phyloP scores from a whole-genome alignment of 2,113 vertebrate genomes.

The Gorsachius goisagi region DNA sequence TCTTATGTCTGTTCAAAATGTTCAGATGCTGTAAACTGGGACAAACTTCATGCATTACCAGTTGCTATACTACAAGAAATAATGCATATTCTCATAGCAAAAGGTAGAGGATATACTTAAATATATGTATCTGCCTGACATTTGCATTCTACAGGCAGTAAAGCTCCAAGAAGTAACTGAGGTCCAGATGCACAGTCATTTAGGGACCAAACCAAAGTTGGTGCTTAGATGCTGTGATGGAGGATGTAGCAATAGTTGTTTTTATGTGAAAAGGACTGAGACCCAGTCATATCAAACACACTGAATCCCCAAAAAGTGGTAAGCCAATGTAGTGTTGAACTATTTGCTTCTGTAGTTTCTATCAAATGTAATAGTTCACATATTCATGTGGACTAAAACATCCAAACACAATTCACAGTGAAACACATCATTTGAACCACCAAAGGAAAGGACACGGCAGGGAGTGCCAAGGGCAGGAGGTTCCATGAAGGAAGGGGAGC shows the following conservation, averaged over 20 bases:
- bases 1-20: background rate
- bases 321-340: background rate
- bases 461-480: background rate
- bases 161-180: background rate
- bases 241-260: background rate
- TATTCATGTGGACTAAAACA: background rate
- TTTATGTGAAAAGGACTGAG: background rate
- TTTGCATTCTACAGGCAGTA: background rate
- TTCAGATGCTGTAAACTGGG: background rate
- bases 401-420: background rate
- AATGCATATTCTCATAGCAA: background rate
- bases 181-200: background rate
- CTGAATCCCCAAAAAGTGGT: background rate
- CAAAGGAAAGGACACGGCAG: fast-evolving
- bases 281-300: background rate
- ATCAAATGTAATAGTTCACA: background rate
- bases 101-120: background rate
- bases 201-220: background rate
- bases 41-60: background rate
- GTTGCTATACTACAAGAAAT: background rate
- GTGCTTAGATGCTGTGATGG: background rate
- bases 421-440: background rate
- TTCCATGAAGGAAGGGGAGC: background rate
- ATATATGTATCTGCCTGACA: background rate
- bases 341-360: background rate